phyloP scores from a whole-genome alignment of 2,113 vertebrate species.

The Phyllostomus discolor region DNA sequence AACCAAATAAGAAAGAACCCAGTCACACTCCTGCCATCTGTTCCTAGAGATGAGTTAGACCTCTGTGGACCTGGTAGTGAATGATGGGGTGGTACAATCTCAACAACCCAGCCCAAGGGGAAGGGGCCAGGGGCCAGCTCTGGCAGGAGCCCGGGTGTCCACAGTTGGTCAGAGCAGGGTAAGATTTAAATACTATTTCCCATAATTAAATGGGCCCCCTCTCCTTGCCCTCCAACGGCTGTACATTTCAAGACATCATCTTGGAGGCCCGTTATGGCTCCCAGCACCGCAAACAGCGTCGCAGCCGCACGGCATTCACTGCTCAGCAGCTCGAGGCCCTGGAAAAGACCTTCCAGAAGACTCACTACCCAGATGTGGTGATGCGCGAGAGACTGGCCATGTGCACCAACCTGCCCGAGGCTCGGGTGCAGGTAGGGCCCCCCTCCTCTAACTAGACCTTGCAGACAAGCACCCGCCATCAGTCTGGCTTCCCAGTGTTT shows the following conservation, averaged over 20 bases:
- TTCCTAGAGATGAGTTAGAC: neutral
- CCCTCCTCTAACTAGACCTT: neutral
- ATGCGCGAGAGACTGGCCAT: conserved; percentile 98
- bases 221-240: conserved; percentile 95
- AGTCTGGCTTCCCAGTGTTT: neutral
- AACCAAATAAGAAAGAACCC: neutral
- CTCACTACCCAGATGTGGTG: conserved; percentile 98
- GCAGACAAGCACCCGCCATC: neutral
- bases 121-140: neutral
- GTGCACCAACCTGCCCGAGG: conserved; percentile 99
- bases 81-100: neutral
- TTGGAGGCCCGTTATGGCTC: conserved; percentile 99
- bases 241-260: conserved; percentile 99
- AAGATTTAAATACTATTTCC: conserved; percentile 73
- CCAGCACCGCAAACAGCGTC: conserved; percentile 97
- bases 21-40: neutral
- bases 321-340: conserved; percentile 98
- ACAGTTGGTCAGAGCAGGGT: conserved; percentile 1
- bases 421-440: conserved; percentile 92
- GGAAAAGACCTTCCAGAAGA: conserved; percentile 99
- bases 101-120: neutral
- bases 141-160: neutral
- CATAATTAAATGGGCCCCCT: conserved; percentile 92
- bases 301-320: conserved; percentile 96
- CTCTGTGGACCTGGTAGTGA: neutral